These are phyloP conservation scores for Oreochromis spilurus DNA, from an alignment of 2,113 vertebrate species.

Conservation along the genomic window DNA sequence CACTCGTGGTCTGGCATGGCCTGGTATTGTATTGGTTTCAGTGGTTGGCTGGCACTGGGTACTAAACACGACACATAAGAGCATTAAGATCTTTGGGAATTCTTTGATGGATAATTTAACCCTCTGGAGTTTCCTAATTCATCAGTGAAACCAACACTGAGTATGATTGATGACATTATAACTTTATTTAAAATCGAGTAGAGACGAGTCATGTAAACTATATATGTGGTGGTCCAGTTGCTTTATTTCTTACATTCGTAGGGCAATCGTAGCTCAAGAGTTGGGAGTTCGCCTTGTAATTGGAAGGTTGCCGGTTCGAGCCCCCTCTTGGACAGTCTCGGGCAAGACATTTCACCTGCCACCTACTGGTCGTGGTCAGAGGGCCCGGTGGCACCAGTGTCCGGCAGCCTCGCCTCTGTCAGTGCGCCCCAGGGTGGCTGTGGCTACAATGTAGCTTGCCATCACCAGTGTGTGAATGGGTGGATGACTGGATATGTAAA, in stretches of 20 bases:
- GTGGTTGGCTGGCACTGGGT: not conserved
- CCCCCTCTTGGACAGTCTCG: too few species aligned
- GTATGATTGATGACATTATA: not conserved
- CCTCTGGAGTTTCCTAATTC: not conserved
- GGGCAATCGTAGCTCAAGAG: too few species aligned
- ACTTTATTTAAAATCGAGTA: not conserved
- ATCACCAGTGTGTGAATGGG: too few species aligned
- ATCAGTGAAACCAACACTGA: not conserved
- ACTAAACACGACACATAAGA: slow-evolving; percentile 9
- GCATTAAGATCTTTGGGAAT: slow-evolving; percentile 37
- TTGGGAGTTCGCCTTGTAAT: too few species aligned
- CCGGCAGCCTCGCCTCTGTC: too few species aligned
- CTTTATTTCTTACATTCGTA: not conserved
- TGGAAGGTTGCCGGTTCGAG: too few species aligned
- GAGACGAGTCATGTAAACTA: not conserved
- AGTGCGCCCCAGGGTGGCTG: too few species aligned
- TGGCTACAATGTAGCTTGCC: too few species aligned
- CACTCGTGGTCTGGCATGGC: not conserved
- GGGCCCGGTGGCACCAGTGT: too few species aligned
- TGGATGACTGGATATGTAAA: too few species aligned
- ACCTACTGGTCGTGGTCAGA: too few species aligned
- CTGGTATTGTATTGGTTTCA: not conserved
- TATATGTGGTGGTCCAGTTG: not conserved
- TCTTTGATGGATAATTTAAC: slow-evolving; percentile 9
- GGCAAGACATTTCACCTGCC: too few species aligned